A percentile compares a stretch with the other conserved stretches of the same genome.
phyloP scores from a whole-genome alignment of 1,140 invertebrate genomes.

The Diprion similis region DNA sequence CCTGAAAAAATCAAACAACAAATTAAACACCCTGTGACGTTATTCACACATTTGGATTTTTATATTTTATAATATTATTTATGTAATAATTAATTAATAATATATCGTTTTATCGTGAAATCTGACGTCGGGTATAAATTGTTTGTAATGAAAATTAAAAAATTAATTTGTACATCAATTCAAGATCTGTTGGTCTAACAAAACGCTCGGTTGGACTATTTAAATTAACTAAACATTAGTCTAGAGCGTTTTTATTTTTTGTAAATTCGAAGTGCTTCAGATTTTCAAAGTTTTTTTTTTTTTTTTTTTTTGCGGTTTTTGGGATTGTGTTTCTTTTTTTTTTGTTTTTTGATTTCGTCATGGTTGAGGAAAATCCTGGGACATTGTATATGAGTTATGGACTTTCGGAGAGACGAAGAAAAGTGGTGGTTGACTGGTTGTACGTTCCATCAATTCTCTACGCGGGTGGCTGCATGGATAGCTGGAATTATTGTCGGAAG shows the following conservation, averaged over 20 bases:
- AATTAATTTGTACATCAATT: no score
- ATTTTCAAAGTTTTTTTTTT: background rate
- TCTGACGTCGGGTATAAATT: no score
- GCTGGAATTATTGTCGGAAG: constrained; percentile 9
- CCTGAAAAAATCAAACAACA: background rate
- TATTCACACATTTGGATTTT: no score
- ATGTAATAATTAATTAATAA: no score
- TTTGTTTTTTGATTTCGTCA: background rate
- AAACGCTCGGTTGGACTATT: background rate
- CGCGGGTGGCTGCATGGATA: no score
- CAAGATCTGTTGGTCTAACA: no score
- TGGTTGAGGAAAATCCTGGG: constrained; percentile 9
- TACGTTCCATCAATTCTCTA: no score
- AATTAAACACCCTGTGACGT: no score
- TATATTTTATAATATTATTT: no score
- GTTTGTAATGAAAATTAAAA: no score
- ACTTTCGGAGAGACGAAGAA: background rate
- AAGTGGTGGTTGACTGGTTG: background rate
- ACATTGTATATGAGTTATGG: background rate
- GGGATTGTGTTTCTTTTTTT: no score
- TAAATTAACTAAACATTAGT: constrained; percentile 14
- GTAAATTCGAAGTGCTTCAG: background rate
- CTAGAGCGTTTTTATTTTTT: constrained; percentile 14
- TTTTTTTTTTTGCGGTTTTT: constrained; percentile 12
- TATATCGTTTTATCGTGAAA: no score